These are phyloP conservation scores for Fistularia tabacaria DNA, from an alignment of 2,797 vertebrate genomes.

Conservation along the genomic window DNA sequence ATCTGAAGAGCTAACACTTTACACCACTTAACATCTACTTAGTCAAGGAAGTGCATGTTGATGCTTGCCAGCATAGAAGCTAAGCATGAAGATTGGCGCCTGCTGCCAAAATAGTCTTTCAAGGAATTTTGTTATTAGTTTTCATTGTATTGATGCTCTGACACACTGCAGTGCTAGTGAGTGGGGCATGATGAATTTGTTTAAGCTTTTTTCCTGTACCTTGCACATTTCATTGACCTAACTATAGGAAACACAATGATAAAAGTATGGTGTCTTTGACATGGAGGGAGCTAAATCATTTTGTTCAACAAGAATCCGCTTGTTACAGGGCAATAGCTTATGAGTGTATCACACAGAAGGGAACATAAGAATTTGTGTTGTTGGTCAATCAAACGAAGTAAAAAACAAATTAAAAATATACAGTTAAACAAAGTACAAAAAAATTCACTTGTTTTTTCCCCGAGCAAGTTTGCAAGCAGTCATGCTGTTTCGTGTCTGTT, in stretches of 20 bases:
- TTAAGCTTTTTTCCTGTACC: not conserved
- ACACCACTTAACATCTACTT: constrained; percentile 30
- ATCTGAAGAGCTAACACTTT: constrained; percentile 9
- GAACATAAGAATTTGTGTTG: too few relatives aligned
- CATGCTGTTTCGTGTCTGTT: constrained; percentile 31
- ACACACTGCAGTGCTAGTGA: not conserved
- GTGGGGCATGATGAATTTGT: constrained; percentile 1
- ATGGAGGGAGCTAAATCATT: too few relatives aligned
- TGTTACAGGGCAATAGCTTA: constrained; percentile 19
- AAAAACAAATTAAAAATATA: constrained; percentile 8
- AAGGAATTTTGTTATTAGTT: constrained; percentile 28
- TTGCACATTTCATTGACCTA: constrained; percentile 4
- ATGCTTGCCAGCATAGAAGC: constrained; percentile 13
- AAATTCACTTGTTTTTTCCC: not conserved
- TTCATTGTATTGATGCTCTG: constrained; percentile 3
- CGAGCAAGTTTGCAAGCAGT: constrained; percentile 44
- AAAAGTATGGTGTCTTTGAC: not conserved
- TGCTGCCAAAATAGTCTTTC: constrained; percentile 38
- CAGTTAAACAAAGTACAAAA: not conserved
- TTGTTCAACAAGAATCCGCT: too few relatives aligned
- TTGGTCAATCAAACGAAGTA: not conserved
- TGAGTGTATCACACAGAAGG: not conserved
- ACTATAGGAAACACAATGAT: constrained; percentile 12
- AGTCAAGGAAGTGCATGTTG: constrained; percentile 15
- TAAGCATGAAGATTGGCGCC: constrained; percentile 25